Base-by-base conservation (phyloP, 1,140 invertebrate species). In the Hormaphis cornu region DNA sequence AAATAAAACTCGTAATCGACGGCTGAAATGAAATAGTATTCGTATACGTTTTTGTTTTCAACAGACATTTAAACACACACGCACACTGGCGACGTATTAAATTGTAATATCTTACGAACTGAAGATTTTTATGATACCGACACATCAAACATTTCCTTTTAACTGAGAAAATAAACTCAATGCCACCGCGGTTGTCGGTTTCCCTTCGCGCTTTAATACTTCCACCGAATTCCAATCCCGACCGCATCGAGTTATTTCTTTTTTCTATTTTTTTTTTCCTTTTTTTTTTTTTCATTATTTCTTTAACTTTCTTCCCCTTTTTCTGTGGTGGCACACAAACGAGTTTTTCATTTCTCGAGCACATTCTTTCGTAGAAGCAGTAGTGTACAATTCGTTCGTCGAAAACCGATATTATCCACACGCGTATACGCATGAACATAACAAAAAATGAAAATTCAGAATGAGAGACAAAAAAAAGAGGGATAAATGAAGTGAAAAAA, bases 111-210 rank as follows among this genome's bases (percentile, higher is more conserved):
- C 54, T 58, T 37, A 56, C 40, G 18, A 58, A 58, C 33, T 40
- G 14, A 35, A 22, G 35, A 40, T 58, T 58, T 58, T 35, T 58
- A 58, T 37, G n/a, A 35, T n/a, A 40, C 33, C 14, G 1, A 12
- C 35, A 58, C 35, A 58, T 58, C 54, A 58, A 58, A 58, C 54
- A 58, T 40, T 58, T 58, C 26, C 54, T 40, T 58, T 58, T 40
- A 40, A 58, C 33, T 37, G 54, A n/a, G 14, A 58, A 58, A 40
- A 58, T 58, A 35, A 58, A 58, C 54, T 58, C 54, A 22, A 58
- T 58, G 4, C 26, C 10, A 24, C 20, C 22, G 20, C 3, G 3
- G 12, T 9, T 20, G 14, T 9, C 5, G 4, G 33, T 40, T 40
- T 54, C 3, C 20, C 33, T 28, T n/a, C 37, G 16, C 16, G 1